A percentile compares a stretch with the other conserved stretches of the same genome.
These are phyloP conservation scores for Norana najaformis DNA, from an alignment of 2,888 invertebrate species.

Conservation along the genomic window DNA sequence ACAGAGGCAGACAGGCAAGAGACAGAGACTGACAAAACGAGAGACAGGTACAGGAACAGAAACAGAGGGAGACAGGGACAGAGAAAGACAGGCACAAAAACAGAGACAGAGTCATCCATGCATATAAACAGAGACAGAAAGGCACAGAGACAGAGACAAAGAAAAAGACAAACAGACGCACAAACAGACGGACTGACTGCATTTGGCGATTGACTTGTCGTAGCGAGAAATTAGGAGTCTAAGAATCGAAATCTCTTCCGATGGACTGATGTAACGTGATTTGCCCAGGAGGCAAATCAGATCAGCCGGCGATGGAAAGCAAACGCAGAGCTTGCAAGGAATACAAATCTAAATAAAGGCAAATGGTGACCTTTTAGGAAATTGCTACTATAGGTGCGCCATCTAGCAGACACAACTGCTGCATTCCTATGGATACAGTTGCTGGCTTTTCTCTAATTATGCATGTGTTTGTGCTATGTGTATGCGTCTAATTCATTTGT, in stretches of 20 bases:
- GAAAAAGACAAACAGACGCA: neutral
- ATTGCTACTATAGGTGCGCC: neutral
- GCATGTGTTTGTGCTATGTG: neutral
- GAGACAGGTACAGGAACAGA: too few relatives aligned
- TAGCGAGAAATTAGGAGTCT: neutral
- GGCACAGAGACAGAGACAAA: neutral
- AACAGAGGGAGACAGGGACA: too few relatives aligned
- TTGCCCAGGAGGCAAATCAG: neutral
- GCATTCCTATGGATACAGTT: neutral
- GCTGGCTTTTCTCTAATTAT: neutral
- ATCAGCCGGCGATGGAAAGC: neutral
- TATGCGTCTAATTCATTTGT: too few relatives aligned
- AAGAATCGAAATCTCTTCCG: neutral
- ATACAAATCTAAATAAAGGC: neutral
- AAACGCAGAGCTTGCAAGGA: neutral
- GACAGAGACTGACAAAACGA: too few relatives aligned
- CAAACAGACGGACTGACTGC: neutral
- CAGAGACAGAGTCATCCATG: too few relatives aligned
- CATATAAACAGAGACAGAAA: too few relatives aligned
- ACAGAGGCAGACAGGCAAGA: too few relatives aligned
- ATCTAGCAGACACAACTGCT: neutral
- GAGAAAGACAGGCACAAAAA: too few relatives aligned
- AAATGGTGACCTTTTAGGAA: neutral
- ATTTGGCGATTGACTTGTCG: neutral
- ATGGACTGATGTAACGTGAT: neutral